phyloP scores from a whole-genome alignment of 2,113 vertebrate species.

The Erythrocercus mccallii region DNA sequence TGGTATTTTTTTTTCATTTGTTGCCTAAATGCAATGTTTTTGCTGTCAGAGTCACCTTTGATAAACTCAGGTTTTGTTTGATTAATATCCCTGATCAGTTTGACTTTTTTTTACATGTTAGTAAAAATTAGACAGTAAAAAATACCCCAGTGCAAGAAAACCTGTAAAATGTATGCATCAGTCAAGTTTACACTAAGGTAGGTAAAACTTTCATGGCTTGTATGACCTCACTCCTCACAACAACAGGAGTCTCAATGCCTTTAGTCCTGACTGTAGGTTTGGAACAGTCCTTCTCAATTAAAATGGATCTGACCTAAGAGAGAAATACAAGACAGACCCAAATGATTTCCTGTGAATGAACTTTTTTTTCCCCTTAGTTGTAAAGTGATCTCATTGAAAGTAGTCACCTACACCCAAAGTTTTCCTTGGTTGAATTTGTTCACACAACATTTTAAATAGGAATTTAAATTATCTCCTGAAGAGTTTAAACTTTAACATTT shows the following conservation, averaged over 20 bases:
- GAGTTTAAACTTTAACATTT: neutral
- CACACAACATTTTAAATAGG: neutral
- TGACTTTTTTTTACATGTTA: neutral
- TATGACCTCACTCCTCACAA: neutral
- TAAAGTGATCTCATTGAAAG: neutral
- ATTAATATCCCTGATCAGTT: neutral
- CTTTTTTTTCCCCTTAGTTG: neutral
- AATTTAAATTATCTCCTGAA: neutral
- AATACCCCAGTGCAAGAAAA: neutral
- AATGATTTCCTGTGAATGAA: neutral
- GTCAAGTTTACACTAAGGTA: neutral
- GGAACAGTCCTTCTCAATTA: neutral
- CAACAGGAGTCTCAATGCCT: neutral
- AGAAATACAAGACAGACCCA: neutral
- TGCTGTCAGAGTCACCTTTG: neutral
- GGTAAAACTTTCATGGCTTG: neutral
- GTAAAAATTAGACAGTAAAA: neutral
- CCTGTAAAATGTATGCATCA: neutral
- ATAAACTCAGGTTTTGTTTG: neutral
- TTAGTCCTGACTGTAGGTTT: neutral
- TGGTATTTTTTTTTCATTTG: neutral
- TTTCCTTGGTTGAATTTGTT: neutral
- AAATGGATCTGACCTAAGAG: neutral
- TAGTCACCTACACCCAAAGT: neutral
- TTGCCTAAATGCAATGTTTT: neutral